Evolutionary conservation across 2,888 invertebrate species (phyloP).

Genomic region (Enchytraeus crypticus): DNA sequence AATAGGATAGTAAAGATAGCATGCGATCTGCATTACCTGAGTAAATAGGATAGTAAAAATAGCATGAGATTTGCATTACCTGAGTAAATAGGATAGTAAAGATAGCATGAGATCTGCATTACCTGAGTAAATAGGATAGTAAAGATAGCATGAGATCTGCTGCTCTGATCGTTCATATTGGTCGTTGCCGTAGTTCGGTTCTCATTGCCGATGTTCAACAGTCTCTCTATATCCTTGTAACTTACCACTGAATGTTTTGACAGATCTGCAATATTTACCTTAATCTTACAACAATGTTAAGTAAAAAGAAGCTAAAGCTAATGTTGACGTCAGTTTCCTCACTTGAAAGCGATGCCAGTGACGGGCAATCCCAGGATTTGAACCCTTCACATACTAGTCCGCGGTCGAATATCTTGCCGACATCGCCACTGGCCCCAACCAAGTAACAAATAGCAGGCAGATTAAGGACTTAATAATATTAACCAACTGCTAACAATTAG

Average conservation of each 20-base stretch:
- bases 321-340: too few species aligned
- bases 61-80: conserved; percentile 29
- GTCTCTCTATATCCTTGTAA: conserved; percentile 37
- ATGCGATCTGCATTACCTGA: conserved; percentile 34
- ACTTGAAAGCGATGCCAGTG: too few species aligned
- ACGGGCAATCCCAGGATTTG: too few species aligned
- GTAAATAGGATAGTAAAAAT: neutral
- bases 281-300: neutral
- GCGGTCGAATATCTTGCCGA: too few species aligned
- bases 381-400: too few species aligned
- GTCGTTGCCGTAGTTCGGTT: conserved; percentile 63
- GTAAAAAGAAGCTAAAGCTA: too few species aligned
- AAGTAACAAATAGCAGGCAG: neutral
- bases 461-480: neutral
- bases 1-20: neutral
- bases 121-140: conserved; percentile 52
- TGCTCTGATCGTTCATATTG: conserved; percentile 62
- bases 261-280: conserved; percentile 33
- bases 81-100: conserved; percentile 50
- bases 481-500: too few species aligned
- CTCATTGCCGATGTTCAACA: conserved; percentile 41
- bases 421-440: too few species aligned
- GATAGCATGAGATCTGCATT: conserved; percentile 55
- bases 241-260: conserved; percentile 43
- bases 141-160: conserved; percentile 56